Conservation (phyloP, 2,888 invertebrate species). For the Chesias legatella region DNA sequence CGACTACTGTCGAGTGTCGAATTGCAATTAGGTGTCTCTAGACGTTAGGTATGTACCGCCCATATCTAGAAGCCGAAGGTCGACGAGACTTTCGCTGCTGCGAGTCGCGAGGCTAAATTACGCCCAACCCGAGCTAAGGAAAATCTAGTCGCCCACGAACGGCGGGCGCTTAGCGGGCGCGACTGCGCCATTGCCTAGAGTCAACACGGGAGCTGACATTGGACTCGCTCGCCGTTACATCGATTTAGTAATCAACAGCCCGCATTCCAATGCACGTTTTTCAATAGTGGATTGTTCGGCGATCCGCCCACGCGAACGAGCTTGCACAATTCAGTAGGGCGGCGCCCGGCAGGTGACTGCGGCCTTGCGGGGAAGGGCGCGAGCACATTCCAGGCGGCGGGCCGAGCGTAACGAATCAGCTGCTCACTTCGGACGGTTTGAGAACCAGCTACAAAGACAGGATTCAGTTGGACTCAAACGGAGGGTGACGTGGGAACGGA, state of each 20-base stretch:
- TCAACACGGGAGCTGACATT: constrained; percentile 71
- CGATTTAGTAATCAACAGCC: constrained; percentile 73
- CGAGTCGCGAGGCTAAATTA: constrained; percentile 49
- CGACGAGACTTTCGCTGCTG: constrained; percentile 73
- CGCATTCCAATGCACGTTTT: constrained; percentile 64
- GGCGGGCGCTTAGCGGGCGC: constrained; percentile 46
- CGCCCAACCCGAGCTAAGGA: constrained; percentile 61
- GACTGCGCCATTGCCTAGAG: constrained; percentile 53
- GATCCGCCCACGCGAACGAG: constrained; percentile 53
- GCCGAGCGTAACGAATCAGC: constrained; percentile 39
- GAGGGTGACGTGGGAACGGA: constrained; percentile 37
- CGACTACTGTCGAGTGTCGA: constrained; percentile 34
- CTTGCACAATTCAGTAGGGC: constrained; percentile 57
- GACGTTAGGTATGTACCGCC: constrained; percentile 58
- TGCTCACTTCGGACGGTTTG: constrained; percentile 19
- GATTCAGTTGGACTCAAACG: constrained; percentile 16
- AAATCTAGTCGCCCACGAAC: constrained; percentile 70
- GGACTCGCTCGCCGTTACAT: constrained; percentile 65
- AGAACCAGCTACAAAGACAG: constrained; percentile 18
- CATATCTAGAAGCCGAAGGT: constrained; percentile 74
- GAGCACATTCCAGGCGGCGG: constrained; percentile 35
- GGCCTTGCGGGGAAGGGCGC: constrained; percentile 47
- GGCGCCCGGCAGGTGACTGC: constrained; percentile 50
- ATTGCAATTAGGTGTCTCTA: constrained; percentile 61
- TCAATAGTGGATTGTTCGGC: constrained; percentile 64